Evolutionary conservation across 2,113 vertebrate species (phyloP).

Genomic region (Microtus oregoni): DNA sequence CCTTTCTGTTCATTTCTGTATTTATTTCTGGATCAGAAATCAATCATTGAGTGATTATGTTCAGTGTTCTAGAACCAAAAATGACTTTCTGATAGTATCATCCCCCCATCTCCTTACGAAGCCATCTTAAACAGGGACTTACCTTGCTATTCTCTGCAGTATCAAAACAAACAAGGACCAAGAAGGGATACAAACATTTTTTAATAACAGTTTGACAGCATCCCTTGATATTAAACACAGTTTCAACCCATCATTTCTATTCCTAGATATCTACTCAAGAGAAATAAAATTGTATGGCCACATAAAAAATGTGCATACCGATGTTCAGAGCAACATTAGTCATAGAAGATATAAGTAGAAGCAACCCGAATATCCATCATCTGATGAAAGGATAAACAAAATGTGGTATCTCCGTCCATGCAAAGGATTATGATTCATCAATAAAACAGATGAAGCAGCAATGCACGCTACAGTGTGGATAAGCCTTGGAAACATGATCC

Average conservation of each 20-base stretch:
- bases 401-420: not conserved
- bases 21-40: constrained; percentile 38
- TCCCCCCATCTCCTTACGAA: not conserved
- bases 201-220: constrained; percentile 37
- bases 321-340: constrained; percentile 16
- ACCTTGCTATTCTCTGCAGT: not conserved
- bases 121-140: not conserved
- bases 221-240: constrained; percentile 9
- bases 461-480: not conserved
- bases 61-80: not conserved
- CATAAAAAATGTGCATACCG: constrained; percentile 3
- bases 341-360: constrained; percentile 13
- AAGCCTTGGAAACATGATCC: constrained; percentile 1
- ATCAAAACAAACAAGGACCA: constrained; percentile 30
- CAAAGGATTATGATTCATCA: constrained; percentile 19
- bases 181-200: not conserved
- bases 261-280: constrained; percentile 34
- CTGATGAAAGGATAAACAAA: constrained; percentile 27
- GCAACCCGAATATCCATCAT: constrained; percentile 30
- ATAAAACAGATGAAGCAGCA: constrained; percentile 8
- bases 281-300: constrained; percentile 37
- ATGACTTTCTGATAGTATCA: not conserved
- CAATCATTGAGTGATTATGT: not conserved
- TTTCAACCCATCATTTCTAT: constrained; percentile 45
- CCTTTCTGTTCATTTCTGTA: not conserved